Conservation (phyloP, 2,113 vertebrate species). For the Alligator sinensis region DNA sequence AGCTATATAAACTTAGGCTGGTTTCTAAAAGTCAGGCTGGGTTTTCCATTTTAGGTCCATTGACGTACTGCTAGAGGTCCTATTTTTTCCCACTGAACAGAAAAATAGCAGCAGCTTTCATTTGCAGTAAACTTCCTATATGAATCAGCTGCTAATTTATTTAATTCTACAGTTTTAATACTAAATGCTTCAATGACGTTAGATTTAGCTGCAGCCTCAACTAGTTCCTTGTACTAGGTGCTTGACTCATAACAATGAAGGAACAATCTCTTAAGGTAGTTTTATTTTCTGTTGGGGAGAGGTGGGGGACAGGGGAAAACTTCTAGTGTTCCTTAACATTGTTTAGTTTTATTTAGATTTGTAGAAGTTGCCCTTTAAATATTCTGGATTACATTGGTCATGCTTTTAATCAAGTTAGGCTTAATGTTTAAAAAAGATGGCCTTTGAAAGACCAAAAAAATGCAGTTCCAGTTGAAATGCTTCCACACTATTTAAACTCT, state of each 20-base stretch:
- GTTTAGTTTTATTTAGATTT: neutral
- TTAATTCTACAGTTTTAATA: neutral
- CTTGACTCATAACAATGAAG: neutral
- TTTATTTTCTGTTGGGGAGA: neutral
- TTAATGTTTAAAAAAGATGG: neutral
- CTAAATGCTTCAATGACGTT: neutral
- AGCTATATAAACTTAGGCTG: neutral
- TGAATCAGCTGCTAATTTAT: neutral
- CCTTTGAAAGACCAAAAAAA: neutral
- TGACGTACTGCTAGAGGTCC: neutral
- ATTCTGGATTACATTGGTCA: neutral
- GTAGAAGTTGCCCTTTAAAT: neutral
- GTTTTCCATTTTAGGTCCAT: neutral
- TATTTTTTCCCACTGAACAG: neutral
- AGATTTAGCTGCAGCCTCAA: neutral
- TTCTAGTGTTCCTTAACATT: neutral
- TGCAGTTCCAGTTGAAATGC: neutral
- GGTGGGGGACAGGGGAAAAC: neutral
- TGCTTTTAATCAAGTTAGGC: neutral
- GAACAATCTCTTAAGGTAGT: neutral
- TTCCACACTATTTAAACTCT: neutral
- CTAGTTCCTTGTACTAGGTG: neutral
- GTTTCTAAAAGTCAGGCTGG: neutral
- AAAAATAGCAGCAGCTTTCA: neutral
- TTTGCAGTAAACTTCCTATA: neutral